A percentile compares a stretch with the other conserved stretches of the same genome.
phyloP scores from a whole-genome alignment of 2,113 vertebrate species.

The rat (Rattus norvegicus) region GRCr8 NC_086026.1:82293001-82293500 shows the following conservation, averaged over 20 bases:
- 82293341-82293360: not conserved
- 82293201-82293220: not conserved
- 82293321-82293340: not conserved
- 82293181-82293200: not conserved
- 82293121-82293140: not conserved
- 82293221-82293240: not conserved
- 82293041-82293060: not conserved
- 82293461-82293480: not conserved
- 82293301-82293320: not conserved
- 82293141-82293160: not conserved
- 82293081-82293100: not conserved
- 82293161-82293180: not conserved
- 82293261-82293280: not conserved
- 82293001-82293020: not conserved
- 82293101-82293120: not conserved
- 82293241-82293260: not conserved
- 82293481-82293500: slow-evolving; percentile 31
- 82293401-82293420: not conserved
- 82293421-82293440: not conserved
- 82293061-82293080: not conserved
- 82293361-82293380: not conserved
- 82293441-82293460: slow-evolving; percentile 25
- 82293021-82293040: not conserved
- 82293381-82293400: not conserved
- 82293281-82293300: not conserved